A percentile compares a stretch with the other conserved stretches of the same genome.
phyloP scores from a whole-genome alignment of 2,888 invertebrate species.

The Sicus ferrugineus region DNA sequence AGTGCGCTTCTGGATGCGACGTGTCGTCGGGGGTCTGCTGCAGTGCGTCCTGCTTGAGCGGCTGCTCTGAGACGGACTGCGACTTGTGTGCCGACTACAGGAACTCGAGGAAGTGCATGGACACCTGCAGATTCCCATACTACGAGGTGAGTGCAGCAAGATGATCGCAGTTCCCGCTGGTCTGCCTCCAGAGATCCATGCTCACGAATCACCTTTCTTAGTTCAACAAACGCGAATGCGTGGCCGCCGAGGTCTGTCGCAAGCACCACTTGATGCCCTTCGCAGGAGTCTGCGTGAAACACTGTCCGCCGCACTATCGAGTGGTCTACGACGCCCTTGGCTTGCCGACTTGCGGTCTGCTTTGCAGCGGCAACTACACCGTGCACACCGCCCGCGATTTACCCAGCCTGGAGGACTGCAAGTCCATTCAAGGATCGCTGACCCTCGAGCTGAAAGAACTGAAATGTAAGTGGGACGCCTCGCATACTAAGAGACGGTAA shows the following conservation, averaged over 20 bases:
- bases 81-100: constrained; percentile 51
- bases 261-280: constrained; percentile 44
- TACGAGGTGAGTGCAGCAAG: constrained; percentile 34
- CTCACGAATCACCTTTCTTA: constrained; percentile 16
- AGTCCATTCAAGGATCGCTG: constrained; percentile 73
- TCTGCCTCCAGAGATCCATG: not conserved
- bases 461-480: constrained; percentile 42
- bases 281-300: constrained; percentile 68
- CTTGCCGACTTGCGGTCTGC: constrained; percentile 43
- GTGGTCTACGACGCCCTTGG: constrained; percentile 35
- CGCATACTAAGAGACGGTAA: not conserved
- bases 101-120: constrained; percentile 51
- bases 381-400: constrained; percentile 47
- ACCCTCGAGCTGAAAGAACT: constrained; percentile 66
- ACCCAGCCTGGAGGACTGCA: constrained; percentile 70
- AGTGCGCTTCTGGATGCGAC: constrained; percentile 67
- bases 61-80: constrained; percentile 76
- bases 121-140: constrained; percentile 43
- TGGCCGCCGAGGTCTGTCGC: constrained; percentile 47
- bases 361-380: constrained; percentile 49
- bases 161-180: not conserved
- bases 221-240: constrained; percentile 47
- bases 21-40: constrained; percentile 73
- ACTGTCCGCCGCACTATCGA: constrained; percentile 70
- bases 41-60: constrained; percentile 76